phyloP scores from a whole-genome alignment of 2,797 vertebrate genomes.

The Eleutherodactylus coqui region DNA sequence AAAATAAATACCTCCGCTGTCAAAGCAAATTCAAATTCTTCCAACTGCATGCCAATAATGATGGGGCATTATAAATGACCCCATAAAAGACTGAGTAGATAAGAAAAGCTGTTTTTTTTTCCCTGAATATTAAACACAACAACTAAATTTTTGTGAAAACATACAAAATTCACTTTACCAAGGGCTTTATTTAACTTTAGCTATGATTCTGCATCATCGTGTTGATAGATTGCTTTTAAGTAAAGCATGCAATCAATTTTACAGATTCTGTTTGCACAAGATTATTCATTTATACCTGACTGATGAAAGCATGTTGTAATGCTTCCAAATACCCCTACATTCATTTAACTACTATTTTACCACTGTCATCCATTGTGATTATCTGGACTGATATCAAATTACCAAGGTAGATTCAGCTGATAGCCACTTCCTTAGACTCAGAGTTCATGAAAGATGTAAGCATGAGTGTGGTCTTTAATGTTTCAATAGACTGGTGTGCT shows the following conservation, averaged over 20 bases:
- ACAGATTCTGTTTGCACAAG: constrained; percentile 35
- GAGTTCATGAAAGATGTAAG: constrained; percentile 35
- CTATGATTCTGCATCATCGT: constrained; percentile 36
- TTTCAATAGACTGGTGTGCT: constrained; percentile 13
- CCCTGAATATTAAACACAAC: not conserved
- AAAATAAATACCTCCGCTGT: not conserved
- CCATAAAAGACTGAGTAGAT: not conserved
- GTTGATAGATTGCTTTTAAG: constrained; percentile 43
- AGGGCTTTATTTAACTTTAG: constrained; percentile 35
- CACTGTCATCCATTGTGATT: constrained; percentile 15
- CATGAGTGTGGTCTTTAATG: constrained; percentile 44
- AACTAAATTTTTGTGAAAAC: constrained; percentile 17
- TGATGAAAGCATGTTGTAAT: constrained; percentile 45
- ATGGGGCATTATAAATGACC: constrained; percentile 14
- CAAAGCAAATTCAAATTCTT: not conserved
- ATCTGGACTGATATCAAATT: constrained; percentile 42
- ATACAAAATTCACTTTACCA: not conserved
- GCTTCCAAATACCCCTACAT: constrained; percentile 16
- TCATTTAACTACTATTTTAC: constrained; percentile 31
- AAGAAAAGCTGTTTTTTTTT: not conserved
- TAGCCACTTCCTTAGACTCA: constrained; percentile 20
- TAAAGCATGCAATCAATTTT: constrained; percentile 9
- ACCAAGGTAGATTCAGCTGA: constrained; percentile 34
- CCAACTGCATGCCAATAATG: not conserved
- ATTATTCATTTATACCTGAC: constrained; percentile 30